Base-by-base conservation (phyloP, 2,797 vertebrate species). In the Enteromius paludinosus region DNA sequence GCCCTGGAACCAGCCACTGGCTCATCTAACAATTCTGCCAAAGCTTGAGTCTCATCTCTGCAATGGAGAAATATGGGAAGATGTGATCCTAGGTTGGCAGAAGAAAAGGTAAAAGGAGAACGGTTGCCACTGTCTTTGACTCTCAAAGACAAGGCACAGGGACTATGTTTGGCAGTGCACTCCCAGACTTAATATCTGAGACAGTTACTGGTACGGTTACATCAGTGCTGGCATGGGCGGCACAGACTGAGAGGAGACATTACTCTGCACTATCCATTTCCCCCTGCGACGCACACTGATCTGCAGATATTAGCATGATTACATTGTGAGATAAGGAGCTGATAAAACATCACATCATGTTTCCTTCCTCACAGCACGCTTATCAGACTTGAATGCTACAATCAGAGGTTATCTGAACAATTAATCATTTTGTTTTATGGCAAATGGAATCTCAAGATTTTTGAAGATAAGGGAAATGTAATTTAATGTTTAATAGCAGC, bases 151-250 rank as follows among this genome's bases (percentile, higher is more conserved):
- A 45, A 7, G 25, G 70, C 78, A 41, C 73, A 56, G 56, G 79
- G 56, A 62, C 62, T 35, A 20, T 86, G 87, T 85, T 91, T 91
- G 91, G 92, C 91, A 88, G 87, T 84, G 83, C 86, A 17, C 72
- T 73, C 91, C 84, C 87, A 77, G 87, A 92, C 91, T 93, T 89
- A 91, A 93, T 91, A 91, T 90, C 90, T 91, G 91, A 93, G 79
- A 85, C 89, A 90, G 92, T 91, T 93, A 92, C 93, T 94, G 93
- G 93, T 92, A 94, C 90, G 84, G 92, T 92, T 93, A 92, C 92
- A 93, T 94, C 91, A 94, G 91, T 86, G 88, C 90, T 94, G 93
- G 93, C 93, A 94, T 90, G 87, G 90, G 90, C 56, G 87, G 88
- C 86, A 87, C 89, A 92, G 90, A 90, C 83, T 87, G 90, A 91